These are phyloP conservation scores for Limenitis camilla DNA, from an alignment of 2,888 invertebrate genomes.

Conservation along the genomic window DNA sequence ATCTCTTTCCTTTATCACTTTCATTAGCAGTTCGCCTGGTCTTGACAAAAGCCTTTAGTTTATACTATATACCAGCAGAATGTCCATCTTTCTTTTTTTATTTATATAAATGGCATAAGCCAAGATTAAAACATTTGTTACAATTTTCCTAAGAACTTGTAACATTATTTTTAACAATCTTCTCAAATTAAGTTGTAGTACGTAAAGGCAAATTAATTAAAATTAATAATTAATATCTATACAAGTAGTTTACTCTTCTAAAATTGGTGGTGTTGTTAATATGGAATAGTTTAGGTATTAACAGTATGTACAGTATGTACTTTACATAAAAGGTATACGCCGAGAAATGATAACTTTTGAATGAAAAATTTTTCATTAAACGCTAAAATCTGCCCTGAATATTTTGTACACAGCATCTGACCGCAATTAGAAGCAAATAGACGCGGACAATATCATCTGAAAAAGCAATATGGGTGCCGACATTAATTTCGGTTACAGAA, in stretches of 20 bases:
- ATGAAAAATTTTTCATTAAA: background rate
- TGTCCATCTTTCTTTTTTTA: slow-evolving; percentile 3
- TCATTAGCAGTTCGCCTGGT: slow-evolving; percentile 14
- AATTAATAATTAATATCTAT: too few species aligned
- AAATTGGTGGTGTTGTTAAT: too few species aligned
- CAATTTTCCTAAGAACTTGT: slow-evolving; percentile 1
- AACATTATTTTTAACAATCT: too few species aligned
- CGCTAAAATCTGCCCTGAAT: background rate
- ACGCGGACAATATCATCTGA: slow-evolving; percentile 27
- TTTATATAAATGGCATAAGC: background rate
- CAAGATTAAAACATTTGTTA: slow-evolving; percentile 7
- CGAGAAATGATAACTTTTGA: too few species aligned
- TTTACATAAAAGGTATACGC: too few species aligned
- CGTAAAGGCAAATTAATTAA: too few species aligned
- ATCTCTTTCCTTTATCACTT: slow-evolving; percentile 16
- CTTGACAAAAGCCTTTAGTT: slow-evolving; percentile 8
- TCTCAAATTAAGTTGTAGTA: too few species aligned
- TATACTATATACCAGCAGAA: slow-evolving; percentile 3
- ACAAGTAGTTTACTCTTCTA: too few species aligned
- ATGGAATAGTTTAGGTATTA: too few species aligned
- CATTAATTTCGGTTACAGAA: slow-evolving; percentile 30
- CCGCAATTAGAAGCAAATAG: slow-evolving; percentile 4
- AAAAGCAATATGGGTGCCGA: slow-evolving; percentile 36
- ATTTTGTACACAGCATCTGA: background rate
- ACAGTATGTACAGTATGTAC: too few species aligned